Conservation (phyloP, 2,888 invertebrate species). For the Odontomyia ornata region DNA sequence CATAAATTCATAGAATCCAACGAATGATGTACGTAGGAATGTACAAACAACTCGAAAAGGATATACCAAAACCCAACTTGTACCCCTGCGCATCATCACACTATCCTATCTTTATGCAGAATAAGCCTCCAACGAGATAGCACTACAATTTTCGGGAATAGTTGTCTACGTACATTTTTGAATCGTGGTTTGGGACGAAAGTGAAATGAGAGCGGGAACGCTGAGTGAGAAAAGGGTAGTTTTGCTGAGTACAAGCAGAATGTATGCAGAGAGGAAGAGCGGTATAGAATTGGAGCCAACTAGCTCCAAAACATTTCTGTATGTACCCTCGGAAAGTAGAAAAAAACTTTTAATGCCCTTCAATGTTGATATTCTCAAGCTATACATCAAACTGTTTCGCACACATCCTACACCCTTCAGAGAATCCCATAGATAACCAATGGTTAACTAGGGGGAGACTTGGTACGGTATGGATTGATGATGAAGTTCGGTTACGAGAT, state of each 20-base stretch:
- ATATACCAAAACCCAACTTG: neutral
- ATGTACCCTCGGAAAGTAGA: neutral
- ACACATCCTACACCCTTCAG: slow-evolving; percentile 30
- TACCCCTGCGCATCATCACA: slow-evolving; percentile 2
- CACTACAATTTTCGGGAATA: slow-evolving; percentile 26
- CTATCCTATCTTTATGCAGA: neutral
- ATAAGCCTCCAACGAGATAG: neutral
- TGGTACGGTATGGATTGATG: neutral
- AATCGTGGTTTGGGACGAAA: neutral
- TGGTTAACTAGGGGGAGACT: slow-evolving; percentile 35
- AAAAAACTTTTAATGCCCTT: slow-evolving; percentile 40
- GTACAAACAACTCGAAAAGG: neutral
- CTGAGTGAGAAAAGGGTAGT: neutral
- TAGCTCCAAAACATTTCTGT: neutral
- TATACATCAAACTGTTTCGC: slow-evolving; percentile 37
- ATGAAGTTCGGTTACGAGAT: neutral
- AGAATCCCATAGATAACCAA: slow-evolving; percentile 41
- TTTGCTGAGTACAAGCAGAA: neutral
- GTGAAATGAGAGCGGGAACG: neutral
- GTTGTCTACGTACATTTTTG: slow-evolving; percentile 32
- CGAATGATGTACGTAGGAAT: slow-evolving; percentile 1
- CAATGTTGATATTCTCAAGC: slow-evolving; percentile 42
- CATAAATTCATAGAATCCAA: neutral
- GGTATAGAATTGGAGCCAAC: neutral
- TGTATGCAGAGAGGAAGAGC: neutral